Evolutionary conservation across 2,113 vertebrate genomes (phyloP).

Genomic region (Cochlearius cochlearius): DNA sequence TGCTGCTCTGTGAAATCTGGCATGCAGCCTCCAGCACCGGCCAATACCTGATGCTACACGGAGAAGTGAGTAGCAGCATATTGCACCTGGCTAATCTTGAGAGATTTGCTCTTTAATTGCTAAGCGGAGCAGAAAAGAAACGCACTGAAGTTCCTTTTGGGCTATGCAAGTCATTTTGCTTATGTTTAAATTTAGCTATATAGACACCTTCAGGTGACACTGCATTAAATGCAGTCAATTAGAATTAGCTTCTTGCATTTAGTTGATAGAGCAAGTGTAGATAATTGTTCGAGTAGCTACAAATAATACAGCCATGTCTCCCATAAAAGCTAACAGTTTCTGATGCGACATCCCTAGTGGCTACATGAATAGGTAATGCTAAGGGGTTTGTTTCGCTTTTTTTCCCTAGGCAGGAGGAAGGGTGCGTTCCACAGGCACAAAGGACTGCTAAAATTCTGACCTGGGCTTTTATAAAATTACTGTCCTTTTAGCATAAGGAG

Average conservation of each 20-base stretch:
- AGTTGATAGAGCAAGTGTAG: neutral
- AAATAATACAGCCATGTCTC: neutral
- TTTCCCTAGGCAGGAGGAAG: neutral
- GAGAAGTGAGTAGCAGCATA: neutral
- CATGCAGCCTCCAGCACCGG: neutral
- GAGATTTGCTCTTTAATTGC: conserved; percentile 2
- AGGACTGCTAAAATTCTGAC: neutral
- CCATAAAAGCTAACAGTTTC: neutral
- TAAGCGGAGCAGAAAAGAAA: neutral
- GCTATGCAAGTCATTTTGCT: neutral
- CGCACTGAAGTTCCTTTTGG: neutral
- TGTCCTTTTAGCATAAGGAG: neutral
- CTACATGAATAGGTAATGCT: neutral
- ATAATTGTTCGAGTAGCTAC: neutral
- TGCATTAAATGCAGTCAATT: conserved; percentile 15
- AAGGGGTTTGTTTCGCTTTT: neutral
- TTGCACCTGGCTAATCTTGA: conserved; percentile 34
- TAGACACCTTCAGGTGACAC: conserved; percentile 12
- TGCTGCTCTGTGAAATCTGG: neutral
- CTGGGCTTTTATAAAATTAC: neutral
- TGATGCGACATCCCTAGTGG: neutral
- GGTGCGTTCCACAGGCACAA: neutral
- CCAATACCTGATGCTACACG: neutral
- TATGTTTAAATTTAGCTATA: conserved; percentile 10
- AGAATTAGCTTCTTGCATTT: conserved; percentile 14